Evolutionary conservation across 1,140 invertebrate species (phyloP).

Genomic region (Aphis craccivora): DNA sequence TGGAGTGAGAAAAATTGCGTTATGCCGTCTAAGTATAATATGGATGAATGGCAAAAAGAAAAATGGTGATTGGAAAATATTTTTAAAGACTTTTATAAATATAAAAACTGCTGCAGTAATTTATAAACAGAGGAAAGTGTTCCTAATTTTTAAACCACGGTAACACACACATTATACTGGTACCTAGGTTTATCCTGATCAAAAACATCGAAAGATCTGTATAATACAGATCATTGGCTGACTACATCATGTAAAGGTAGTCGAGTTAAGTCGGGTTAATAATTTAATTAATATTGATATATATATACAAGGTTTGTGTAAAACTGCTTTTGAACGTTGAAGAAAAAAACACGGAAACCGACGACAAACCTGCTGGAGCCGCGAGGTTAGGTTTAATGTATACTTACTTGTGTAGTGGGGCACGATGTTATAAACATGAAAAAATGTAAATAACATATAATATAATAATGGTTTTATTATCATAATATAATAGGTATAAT

Average conservation of each 20-base stretch:
- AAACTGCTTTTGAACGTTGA: background rate
- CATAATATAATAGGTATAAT: background rate
- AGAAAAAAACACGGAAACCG: background rate
- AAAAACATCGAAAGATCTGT: background rate
- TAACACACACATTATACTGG: background rate
- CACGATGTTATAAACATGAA: background rate
- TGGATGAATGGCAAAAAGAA: too few species aligned
- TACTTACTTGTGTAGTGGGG: background rate
- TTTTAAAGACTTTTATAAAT: too few species aligned
- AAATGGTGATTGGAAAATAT: too few species aligned
- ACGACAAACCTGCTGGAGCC: background rate
- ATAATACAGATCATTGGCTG: background rate
- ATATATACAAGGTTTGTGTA: background rate
- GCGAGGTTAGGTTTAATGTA: background rate
- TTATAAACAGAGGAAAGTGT: too few species aligned
- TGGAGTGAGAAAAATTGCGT: too few species aligned
- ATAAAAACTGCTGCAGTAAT: too few species aligned
- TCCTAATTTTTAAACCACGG: too few species aligned
- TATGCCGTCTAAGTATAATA: too few species aligned
- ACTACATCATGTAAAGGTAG: too few species aligned
- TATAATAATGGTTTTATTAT: conserved; percentile 7
- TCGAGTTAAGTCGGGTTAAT: background rate
- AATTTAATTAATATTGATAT: background rate
- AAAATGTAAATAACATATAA: background rate
- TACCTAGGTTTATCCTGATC: background rate